These are phyloP conservation scores for Typhlichthys eigenmanni DNA, from an alignment of 2,797 vertebrate genomes.

Conservation along the genomic window DNA sequence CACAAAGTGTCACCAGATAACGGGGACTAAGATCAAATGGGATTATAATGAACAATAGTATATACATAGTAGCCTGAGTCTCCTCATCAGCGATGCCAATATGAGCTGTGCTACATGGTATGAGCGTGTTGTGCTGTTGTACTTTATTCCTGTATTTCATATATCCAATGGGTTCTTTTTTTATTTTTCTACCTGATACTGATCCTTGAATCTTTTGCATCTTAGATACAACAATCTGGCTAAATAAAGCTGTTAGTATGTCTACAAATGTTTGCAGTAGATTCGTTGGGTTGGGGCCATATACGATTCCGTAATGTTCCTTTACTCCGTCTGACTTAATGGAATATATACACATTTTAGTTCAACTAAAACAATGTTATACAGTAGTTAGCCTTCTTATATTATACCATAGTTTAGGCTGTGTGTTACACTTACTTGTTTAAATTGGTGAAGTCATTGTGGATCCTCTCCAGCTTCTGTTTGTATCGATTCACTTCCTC, in stretches of 20 bases:
- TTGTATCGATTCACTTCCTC: conserved; percentile 86
- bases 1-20: conserved; percentile 60
- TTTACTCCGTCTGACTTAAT: not conserved
- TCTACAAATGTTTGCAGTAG: conserved; percentile 16
- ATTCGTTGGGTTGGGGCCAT: not conserved
- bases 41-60: not conserved
- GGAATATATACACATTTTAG: too few species aligned
- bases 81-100: conserved; percentile 49
- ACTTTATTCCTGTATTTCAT: conserved; percentile 71
- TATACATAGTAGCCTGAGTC: conserved; percentile 28
- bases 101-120: conserved; percentile 59
- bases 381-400: too few species aligned
- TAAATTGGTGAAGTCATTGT: conserved; percentile 78
- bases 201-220: conserved; percentile 78
- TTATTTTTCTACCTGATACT: conserved; percentile 81
- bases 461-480: conserved; percentile 90
- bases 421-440: conserved; percentile 79
- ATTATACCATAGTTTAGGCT: too few species aligned
- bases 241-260: conserved; percentile 73
- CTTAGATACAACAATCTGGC: conserved; percentile 78
- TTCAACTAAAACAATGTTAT: too few species aligned
- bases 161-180: conserved; percentile 69
- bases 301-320: not conserved
- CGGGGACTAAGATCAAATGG: conserved; percentile 7
- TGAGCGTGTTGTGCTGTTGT: conserved; percentile 53